Evolutionary conservation across 2,888 invertebrate species (phyloP).

Genomic region (Cremastobaeus sp.): DNA sequence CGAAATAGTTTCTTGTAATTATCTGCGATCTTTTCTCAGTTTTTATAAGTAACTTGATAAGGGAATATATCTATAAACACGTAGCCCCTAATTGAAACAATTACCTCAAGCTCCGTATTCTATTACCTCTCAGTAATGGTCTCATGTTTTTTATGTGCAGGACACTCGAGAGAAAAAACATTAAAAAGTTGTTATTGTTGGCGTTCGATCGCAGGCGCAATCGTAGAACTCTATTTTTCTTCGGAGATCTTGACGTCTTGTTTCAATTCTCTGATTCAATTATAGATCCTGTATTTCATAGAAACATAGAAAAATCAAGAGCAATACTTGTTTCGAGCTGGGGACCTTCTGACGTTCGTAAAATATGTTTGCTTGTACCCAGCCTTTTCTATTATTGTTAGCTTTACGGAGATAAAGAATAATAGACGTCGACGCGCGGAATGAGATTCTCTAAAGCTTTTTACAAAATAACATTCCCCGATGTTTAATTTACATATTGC

Average conservation of each 20-base stretch:
- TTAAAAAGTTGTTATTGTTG: slow-evolving; percentile 28
- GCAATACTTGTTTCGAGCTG: slow-evolving; percentile 26
- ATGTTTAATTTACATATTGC: slow-evolving; percentile 37
- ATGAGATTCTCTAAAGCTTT: slow-evolving; percentile 23
- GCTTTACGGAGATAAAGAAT: slow-evolving; percentile 21
- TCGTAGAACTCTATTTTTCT: slow-evolving; percentile 42
- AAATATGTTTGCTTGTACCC: slow-evolving; percentile 38
- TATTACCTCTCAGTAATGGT: too few species aligned
- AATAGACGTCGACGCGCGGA: slow-evolving; percentile 23
- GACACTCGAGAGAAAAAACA: slow-evolving; percentile 4
- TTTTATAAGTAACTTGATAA: too few species aligned
- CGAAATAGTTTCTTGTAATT: too few species aligned
- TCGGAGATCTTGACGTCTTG: slow-evolving; percentile 34
- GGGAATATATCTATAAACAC: too few species aligned
- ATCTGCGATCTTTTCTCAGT: too few species aligned
- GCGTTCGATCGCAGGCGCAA: slow-evolving; percentile 16
- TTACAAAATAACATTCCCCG: slow-evolving; percentile 16
- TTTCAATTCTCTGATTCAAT: slow-evolving; percentile 51
- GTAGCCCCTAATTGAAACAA: too few species aligned
- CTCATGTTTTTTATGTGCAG: slow-evolving; percentile 18
- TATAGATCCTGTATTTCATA: slow-evolving; percentile 47
- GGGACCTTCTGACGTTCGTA: slow-evolving; percentile 7
- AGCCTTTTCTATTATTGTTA: slow-evolving; percentile 48
- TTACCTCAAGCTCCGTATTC: too few species aligned
- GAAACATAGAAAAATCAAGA: slow-evolving; percentile 33